Conservation (phyloP, 2,797 vertebrate genomes). For the Knipowitschia caucasica region DNA sequence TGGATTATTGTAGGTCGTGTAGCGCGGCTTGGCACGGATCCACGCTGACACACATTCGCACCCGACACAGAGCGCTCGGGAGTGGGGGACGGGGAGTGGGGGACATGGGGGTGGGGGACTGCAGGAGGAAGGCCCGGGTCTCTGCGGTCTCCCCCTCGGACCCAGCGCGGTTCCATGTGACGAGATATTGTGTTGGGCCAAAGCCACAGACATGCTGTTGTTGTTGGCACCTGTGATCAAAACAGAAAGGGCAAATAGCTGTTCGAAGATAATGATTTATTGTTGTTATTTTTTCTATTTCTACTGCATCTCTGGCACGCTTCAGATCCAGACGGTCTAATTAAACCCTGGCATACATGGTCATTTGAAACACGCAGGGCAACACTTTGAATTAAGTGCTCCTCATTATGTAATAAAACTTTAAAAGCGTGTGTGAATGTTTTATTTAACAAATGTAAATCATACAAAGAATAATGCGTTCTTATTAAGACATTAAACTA, state of each 20-base stretch:
- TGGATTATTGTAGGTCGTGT: conserved; percentile 50
- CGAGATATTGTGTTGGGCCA: not conserved
- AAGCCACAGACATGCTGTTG: not conserved
- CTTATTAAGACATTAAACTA: no score
- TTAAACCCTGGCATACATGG: no score
- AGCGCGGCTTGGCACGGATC: conserved; percentile 44
- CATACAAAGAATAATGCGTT: no score
- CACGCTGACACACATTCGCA: conserved; percentile 49
- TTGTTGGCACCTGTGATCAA: not conserved
- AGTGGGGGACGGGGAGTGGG: no score
- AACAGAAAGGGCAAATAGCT: not conserved
- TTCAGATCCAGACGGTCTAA: no score
- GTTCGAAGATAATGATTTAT: not conserved
- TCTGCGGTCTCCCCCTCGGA: conserved; percentile 25
- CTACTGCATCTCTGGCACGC: no score
- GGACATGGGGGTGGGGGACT: conserved; percentile 23
- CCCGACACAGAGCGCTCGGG: conserved; percentile 13
- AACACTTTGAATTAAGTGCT: no score
- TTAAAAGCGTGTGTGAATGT: no score
- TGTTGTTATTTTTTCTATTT: no score
- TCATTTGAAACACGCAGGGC: no score
- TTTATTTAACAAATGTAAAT: no score
- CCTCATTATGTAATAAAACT: no score
- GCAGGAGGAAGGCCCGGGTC: conserved; percentile 11
- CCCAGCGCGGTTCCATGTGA: not conserved